Percentiles rank a stretch among this genome's conserved stretches.
Conservation (phyloP, 2,888 invertebrate species). For the Drosophila flavopinicola region DNA sequence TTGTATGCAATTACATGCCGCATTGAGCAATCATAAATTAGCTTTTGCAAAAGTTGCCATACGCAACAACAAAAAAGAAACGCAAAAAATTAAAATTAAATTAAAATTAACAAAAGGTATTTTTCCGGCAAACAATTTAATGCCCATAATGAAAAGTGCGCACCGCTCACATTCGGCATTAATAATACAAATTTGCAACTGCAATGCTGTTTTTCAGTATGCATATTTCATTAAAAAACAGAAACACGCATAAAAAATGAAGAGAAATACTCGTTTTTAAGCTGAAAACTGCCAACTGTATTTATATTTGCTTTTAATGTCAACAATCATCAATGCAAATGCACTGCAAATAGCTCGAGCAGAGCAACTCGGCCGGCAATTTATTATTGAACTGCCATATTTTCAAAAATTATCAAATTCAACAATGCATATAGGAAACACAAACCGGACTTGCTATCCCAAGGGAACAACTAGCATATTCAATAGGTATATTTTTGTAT, state of each 20-base stretch:
- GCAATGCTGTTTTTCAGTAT: conserved; percentile 46
- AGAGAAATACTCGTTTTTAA: conserved; percentile 30
- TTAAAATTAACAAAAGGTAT: conserved; percentile 75
- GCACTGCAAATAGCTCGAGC: conserved; percentile 53
- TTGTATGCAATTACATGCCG: conserved; percentile 79
- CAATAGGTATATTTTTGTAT: too few species aligned
- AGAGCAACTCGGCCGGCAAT: conserved; percentile 35
- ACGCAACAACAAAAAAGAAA: conserved; percentile 1
- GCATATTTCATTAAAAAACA: conserved; percentile 31
- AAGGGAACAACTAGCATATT: not conserved
- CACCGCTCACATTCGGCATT: conserved; percentile 43
- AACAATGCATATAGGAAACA: not conserved
- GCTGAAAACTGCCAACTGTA: conserved; percentile 49
- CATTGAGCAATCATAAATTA: conserved; percentile 80
- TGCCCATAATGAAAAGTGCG: conserved; percentile 57
- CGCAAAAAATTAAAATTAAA: conserved; percentile 57
- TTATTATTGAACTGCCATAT: conserved; percentile 27
- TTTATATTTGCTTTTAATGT: conserved; percentile 71
- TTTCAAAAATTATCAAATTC: conserved; percentile 23
- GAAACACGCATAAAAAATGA: not conserved
- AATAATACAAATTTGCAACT: conserved; percentile 60
- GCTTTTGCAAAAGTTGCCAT: conserved; percentile 56
- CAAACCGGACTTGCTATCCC: not conserved
- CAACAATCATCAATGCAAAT: conserved; percentile 79
- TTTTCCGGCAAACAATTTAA: conserved; percentile 65